Evolutionary conservation across 1,140 invertebrate genomes (phyloP).

Genomic region (Drosophila sulfurigaster): DNA sequence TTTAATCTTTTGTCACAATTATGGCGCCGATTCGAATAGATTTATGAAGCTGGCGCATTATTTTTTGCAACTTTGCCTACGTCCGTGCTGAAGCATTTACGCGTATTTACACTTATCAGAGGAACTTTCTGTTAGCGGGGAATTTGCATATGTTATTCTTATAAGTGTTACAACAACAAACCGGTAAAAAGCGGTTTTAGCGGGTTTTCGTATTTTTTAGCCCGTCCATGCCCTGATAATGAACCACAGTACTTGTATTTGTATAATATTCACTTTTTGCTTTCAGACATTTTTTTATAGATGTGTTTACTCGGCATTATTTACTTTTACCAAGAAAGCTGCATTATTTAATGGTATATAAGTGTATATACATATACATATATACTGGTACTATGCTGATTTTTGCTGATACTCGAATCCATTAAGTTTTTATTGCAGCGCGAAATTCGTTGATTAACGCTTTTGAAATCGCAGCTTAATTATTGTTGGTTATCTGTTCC

Average conservation of each 20-base stretch:
- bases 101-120: constrained; percentile 2
- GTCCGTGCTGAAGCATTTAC: background rate
- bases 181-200: constrained; percentile 58
- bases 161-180: constrained; percentile 38
- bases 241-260: constrained; percentile 30
- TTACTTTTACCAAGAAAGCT: constrained; percentile 6
- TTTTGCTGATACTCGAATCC: constrained; percentile 14
- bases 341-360: constrained; percentile 13
- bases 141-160: constrained; percentile 46
- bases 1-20: constrained; percentile 75
- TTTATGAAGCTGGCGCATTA: constrained; percentile 46
- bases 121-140: constrained; percentile 19
- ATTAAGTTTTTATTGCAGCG: constrained; percentile 25
- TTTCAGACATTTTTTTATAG: constrained; percentile 11
- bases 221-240: constrained; percentile 45
- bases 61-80: constrained; percentile 26
- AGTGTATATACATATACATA: constrained; percentile 14
- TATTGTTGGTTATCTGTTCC: constrained; percentile 41
- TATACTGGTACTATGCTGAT: constrained; percentile 10
- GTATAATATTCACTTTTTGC: constrained; percentile 35
- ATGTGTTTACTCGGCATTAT: constrained; percentile 7
- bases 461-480: constrained; percentile 44
- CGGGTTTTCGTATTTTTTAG: constrained; percentile 46
- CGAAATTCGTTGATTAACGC: constrained; percentile 39
- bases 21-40: constrained; percentile 57